These are phyloP conservation scores for Centruroides sculpturatus DNA, from an alignment of 1,140 invertebrate species.

Conservation along the genomic window DNA sequence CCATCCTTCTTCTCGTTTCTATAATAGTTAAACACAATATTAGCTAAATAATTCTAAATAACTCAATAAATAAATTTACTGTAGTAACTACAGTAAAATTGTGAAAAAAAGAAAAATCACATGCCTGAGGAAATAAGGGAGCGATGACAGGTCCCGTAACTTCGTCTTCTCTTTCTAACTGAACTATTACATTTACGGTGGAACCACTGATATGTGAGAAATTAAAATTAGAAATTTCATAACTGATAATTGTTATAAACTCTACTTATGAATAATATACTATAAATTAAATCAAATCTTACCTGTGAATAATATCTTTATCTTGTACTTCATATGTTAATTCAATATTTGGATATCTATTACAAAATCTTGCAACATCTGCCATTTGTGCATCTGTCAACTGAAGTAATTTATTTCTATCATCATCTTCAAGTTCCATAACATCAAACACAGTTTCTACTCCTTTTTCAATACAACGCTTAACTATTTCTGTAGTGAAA, in stretches of 20 bases:
- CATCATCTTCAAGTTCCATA: constrained; percentile 95
- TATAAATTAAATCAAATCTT: not conserved
- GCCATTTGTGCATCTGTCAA: constrained; percentile 77
- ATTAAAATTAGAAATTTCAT: not conserved
- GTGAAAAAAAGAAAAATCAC: constrained; percentile 31
- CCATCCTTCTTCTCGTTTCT: constrained; percentile 97
- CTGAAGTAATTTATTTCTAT: constrained; percentile 68
- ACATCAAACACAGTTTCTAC: constrained; percentile 97
- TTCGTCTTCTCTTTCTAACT: constrained; percentile 91
- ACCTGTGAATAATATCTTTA: constrained; percentile 46
- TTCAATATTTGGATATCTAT: constrained; percentile 97
- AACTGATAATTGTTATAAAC: not conserved
- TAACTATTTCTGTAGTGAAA: constrained; percentile 78
- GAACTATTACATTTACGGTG: constrained; percentile 74
- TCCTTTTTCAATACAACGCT: constrained; percentile 75
- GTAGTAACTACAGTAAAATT: not conserved
- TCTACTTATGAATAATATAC: not conserved
- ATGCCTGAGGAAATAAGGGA: constrained; percentile 78
- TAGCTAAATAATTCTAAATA: constrained; percentile 20
- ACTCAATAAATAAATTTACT: not conserved
- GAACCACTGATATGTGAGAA: constrained; percentile 44
- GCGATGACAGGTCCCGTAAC: constrained; percentile 92
- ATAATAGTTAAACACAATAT: constrained; percentile 26
- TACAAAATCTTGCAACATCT: constrained; percentile 96
- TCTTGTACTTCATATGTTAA: constrained; percentile 81